Evolutionary conservation across 2,113 vertebrate genomes (phyloP), one percentile per base, ranked within the genome.

Genomic region (Prionailurus viverrinus): DNA sequence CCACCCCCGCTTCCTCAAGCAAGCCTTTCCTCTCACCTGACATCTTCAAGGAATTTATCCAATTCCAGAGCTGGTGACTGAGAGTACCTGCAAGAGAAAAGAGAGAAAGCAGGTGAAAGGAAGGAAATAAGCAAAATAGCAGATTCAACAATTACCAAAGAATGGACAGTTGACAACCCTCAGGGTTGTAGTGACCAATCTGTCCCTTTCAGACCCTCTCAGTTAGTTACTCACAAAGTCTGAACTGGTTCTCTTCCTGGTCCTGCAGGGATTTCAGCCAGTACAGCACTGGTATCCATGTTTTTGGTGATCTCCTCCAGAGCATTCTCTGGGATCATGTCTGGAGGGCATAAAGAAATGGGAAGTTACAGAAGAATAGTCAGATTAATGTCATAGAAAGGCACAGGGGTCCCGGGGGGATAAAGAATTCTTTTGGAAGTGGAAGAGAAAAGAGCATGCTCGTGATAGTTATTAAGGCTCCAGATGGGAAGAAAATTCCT

Each of bases 291-390:
- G 84, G 99, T 99, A 93, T 99, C 99, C 84, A 99, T 99, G 99
- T 99, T 99, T 99, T 99, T 99, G 29, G 99, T 99, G 98, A 99
- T 99, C 98, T 99, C 99, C 98, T 99, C 99, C 97, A 99, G 98
- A 97, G 99, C 99, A 10, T 99, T 99, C 98, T 99, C 99, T 97
- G 99, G 99, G 98, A 99, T 99, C 99, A 99, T 99, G 97, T 99
- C 99, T 97, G 58, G 63, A 14, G 2, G 23, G 41, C 51, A 91
- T n/a, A 69, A 94, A 13, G 4, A 51, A 94, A 82, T 61, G 15
- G 41, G 21, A 81, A 86, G 41, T 96, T 86, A 90, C 2, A 3
- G 33, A 94, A 12, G 65, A 23, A 66, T 4, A 94, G 13, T 69
- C 36, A 83, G 31, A 78, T 53, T 92, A 93, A 76, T 74, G 41